phyloP scores from a whole-genome alignment of 2,797 vertebrate genomes.

The Hirundo rustica region DNA sequence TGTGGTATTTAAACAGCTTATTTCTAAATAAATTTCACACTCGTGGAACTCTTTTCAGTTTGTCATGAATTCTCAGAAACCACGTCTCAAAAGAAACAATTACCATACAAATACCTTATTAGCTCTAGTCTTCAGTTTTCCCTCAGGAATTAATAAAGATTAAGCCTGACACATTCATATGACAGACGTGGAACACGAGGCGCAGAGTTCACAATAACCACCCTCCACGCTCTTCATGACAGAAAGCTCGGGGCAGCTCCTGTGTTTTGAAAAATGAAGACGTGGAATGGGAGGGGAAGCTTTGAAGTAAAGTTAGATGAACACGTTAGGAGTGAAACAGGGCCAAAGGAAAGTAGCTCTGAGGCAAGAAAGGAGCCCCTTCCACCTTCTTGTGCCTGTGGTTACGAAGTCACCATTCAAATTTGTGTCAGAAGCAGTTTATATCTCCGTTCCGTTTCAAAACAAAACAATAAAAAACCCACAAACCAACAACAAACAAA shows the following conservation, averaged over 20 bases:
- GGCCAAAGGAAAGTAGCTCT: not conserved
- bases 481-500: not conserved
- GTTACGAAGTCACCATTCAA: not conserved
- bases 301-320: not conserved
- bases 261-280: not conserved
- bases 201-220: not conserved
- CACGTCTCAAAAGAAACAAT: slow-evolving; percentile 24
- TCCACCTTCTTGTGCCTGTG: not conserved
- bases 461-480: too few species aligned
- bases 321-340: not conserved
- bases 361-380: not conserved
- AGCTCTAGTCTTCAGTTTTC: not conserved
- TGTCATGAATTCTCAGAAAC: slow-evolving; percentile 31
- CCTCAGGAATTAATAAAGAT: slow-evolving; percentile 18
- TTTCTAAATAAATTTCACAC: slow-evolving; percentile 18
- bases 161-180: not conserved
- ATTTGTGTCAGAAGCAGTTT: not conserved
- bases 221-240: not conserved
- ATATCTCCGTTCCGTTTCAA: not conserved
- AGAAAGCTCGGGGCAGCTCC: not conserved
- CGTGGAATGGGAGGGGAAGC: not conserved
- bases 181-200: not conserved
- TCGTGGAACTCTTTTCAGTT: not conserved
- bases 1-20: slow-evolving; percentile 10
- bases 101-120: slow-evolving; percentile 28